Base-by-base conservation (phyloP, 2,113 vertebrate species). In the Tylochromis polylepis region DNA sequence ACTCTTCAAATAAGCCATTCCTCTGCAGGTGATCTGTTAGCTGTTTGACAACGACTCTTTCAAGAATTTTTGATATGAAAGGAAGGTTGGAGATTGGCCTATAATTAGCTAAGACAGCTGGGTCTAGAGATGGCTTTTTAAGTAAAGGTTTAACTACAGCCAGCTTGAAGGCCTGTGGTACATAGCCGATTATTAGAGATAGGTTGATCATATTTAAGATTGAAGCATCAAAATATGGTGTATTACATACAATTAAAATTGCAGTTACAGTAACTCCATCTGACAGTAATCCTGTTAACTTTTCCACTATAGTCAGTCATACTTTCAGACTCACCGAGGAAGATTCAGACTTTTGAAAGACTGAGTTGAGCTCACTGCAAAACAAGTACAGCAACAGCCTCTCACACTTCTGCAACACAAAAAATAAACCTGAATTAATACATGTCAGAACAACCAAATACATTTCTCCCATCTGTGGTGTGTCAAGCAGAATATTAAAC, bases 311-410 rank as follows among this genome's bases (percentile, higher is more conserved):
- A 11, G 27, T 31, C 79, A 62, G 65, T 49, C 6, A 3, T 3
- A 53, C 11, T 67, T 88, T 55, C 80, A 83, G 34, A 93, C 97
- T 97, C 95, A 98, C 97, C 95, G 96, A 70, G 1, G 97, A 96
- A 85, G 97, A 96, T 38, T 95, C 95, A 0, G 96, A 95, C 14
- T 97, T 96, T 1, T 96, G 95, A 89, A 97, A 97, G 1, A 96
- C 96, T 57, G 97, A 95, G 85, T 97, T 97, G 90, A 97, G 96
- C 27, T 94, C 96, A n/a, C 95, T 96, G 95, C 97, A 98, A 95
- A 97, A 96, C 90, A 98, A 91, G 41, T 95, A 96, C 87, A 98
- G 95, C 51, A 97, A 79, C 94, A 98, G 93, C 92, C 97, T 97
- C 90, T 98, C 97, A 87, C 97, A 98, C 83, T 96, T 98, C 97